Conservation (phyloP, 2,888 invertebrate species). For the Chirona hameri region DNA sequence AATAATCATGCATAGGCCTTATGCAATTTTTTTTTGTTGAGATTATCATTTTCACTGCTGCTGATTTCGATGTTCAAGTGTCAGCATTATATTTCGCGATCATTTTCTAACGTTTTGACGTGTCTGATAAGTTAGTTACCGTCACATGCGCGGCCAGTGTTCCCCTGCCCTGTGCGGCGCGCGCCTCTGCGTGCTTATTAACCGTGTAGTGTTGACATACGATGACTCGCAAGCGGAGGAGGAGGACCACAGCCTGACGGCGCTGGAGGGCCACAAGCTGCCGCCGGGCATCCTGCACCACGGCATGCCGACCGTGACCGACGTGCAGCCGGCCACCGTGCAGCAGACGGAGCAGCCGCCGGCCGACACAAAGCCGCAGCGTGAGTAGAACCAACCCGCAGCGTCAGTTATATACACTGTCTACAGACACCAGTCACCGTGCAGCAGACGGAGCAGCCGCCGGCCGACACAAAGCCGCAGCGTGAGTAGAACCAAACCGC, state of each 20-base stretch:
- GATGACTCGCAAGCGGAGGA: slow-evolving; percentile 88
- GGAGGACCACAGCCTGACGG: slow-evolving; percentile 39
- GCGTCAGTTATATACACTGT: neutral
- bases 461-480: neutral
- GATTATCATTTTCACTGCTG: too few relatives aligned
- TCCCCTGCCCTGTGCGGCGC: neutral
- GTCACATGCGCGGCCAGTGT: too few relatives aligned
- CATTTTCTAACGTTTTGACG: too few relatives aligned
- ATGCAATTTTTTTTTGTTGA: too few relatives aligned
- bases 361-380: neutral
- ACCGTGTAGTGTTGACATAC: slow-evolving; percentile 84
- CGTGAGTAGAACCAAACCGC: too few relatives aligned
- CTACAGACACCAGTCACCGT: slow-evolving; percentile 44
- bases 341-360: slow-evolving; percentile 46
- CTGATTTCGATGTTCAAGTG: too few relatives aligned
- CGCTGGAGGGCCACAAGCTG: slow-evolving; percentile 48
- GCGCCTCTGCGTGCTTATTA: slow-evolving; percentile 6
- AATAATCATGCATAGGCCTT: too few relatives aligned
- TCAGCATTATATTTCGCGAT: too few relatives aligned
- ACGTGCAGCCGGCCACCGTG: slow-evolving; percentile 87
- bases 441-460: neutral
- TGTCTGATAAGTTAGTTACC: too few relatives aligned
- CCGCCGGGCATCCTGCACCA: slow-evolving; percentile 88
- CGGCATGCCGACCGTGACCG: slow-evolving; percentile 92
- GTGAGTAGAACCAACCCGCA: too few relatives aligned